A percentile compares a stretch with the other conserved stretches of the same genome.
Conservation (phyloP, 2,113 vertebrate species). For the Dipodomys spectabilis region DNA sequence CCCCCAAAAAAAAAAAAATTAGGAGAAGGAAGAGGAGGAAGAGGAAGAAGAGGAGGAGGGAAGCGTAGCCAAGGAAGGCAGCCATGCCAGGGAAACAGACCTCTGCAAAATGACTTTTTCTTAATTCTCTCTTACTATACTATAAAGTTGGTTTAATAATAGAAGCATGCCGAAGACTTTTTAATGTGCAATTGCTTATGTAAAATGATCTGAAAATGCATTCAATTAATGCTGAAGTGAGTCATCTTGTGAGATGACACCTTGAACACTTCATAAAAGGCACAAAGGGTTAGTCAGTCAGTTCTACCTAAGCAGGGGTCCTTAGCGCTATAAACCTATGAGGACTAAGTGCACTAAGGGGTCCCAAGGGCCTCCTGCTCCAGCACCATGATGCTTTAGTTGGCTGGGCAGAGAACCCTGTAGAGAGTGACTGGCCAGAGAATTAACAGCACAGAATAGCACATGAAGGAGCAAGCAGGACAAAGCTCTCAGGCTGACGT, state of each 20-base stretch:
- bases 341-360: no score
- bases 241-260: conserved; percentile 65
- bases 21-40: no score
- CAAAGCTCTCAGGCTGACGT: background rate
- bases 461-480: background rate
- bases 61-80: background rate
- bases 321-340: background rate
- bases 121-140: conserved; percentile 71
- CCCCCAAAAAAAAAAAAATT: no score
- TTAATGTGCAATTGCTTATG: conserved; percentile 67
- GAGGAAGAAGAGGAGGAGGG: background rate
- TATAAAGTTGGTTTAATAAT: conserved; percentile 74
- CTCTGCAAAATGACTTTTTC: conserved; percentile 55
- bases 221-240: conserved; percentile 67
- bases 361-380: no score
- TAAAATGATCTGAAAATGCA: conserved; percentile 73
- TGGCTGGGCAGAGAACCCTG: background rate
- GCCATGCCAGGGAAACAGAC: background rate
- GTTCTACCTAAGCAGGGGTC: background rate
- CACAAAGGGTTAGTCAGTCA: background rate
- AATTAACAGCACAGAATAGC: background rate
- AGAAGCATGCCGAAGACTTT: conserved; percentile 64
- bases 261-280: conserved; percentile 46
- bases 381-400: background rate
- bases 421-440: background rate